phyloP scores from a whole-genome alignment of 2,113 vertebrate genomes.

The Rhadina sibilatrix region DNA sequence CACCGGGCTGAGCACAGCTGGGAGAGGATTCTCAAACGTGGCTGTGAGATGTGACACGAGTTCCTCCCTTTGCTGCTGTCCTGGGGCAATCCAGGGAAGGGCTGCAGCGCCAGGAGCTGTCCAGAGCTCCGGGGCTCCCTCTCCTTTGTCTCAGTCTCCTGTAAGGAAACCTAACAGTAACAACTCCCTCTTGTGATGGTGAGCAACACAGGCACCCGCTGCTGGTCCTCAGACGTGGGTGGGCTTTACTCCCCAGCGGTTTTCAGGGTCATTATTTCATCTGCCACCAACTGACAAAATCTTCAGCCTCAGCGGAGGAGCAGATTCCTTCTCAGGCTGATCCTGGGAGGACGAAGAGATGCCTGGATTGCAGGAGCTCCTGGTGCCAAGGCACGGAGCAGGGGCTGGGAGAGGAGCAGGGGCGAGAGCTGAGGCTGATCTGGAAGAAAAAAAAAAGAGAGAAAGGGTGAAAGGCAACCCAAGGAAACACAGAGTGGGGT shows the following conservation, averaged over 20 bases:
- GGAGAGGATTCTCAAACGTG: not conserved
- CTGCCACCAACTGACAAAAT: not conserved
- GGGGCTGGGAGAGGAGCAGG: not conserved
- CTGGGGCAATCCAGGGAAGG: not conserved
- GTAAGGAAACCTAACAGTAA: not conserved
- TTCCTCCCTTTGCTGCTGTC: not conserved
- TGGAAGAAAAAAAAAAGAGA: not conserved
- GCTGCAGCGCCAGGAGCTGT: not conserved
- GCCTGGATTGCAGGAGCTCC: not conserved
- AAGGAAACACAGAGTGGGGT: not conserved
- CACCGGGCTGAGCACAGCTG: not conserved
- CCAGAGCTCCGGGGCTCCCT: not conserved
- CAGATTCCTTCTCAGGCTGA: not conserved
- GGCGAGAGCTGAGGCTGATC: not conserved
- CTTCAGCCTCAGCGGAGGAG: not conserved
- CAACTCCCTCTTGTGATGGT: not conserved
- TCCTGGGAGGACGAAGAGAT: not conserved
- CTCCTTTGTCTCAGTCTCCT: not conserved
- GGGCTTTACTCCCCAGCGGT: not conserved
- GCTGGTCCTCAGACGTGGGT: not conserved
- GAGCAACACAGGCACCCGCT: not conserved
- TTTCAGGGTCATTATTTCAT: not conserved
- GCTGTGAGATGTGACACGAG: not conserved
- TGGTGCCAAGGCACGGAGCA: not conserved
- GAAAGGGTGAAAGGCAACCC: not conserved